A percentile compares a stretch with the other conserved stretches of the same genome.
Conservation (phyloP, 1,140 invertebrate genomes). For the Hyposmocoma kahamanoa region DNA sequence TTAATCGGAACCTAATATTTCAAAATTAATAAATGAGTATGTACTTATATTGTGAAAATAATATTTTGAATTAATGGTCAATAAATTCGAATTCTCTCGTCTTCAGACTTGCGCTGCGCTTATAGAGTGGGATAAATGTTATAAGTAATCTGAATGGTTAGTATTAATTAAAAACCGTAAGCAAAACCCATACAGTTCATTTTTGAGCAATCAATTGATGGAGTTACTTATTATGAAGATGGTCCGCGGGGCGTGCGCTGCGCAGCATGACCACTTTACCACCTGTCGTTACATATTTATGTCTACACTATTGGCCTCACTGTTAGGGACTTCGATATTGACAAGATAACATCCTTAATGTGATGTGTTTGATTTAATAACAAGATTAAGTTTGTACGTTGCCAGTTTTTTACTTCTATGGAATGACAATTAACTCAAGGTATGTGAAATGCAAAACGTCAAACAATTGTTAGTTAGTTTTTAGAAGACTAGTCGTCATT, state of each 20-base stretch:
- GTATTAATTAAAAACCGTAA: slow-evolving; percentile 29
- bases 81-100: slow-evolving; percentile 73
- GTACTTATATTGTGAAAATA: slow-evolving; percentile 74
- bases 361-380: slow-evolving; percentile 76
- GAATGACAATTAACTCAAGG: slow-evolving; percentile 52
- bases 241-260: slow-evolving; percentile 50
- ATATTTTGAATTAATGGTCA: slow-evolving; percentile 74
- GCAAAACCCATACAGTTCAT: slow-evolving; percentile 35
- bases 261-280: slow-evolving; percentile 70
- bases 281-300: slow-evolving; percentile 73
- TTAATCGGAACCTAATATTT: slow-evolving; percentile 74
- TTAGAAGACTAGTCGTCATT: too few species aligned
- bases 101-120: slow-evolving; percentile 66
- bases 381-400: slow-evolving; percentile 66
- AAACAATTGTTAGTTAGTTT: too few species aligned
- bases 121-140: slow-evolving; percentile 12
- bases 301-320: slow-evolving; percentile 72
- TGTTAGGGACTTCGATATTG: slow-evolving; percentile 74
- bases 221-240: slow-evolving; percentile 24
- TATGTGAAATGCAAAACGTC: too few species aligned
- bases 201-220: slow-evolving; percentile 25
- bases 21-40: slow-evolving; percentile 74
- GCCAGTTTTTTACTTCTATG: slow-evolving; percentile 41
- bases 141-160: slow-evolving; percentile 16
- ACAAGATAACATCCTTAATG: slow-evolving; percentile 76